Percentiles rank a stretch among this genome's conserved stretches.
Conservation (phyloP, 2,113 vertebrate genomes). For the Leucopsar rothschildi region DNA sequence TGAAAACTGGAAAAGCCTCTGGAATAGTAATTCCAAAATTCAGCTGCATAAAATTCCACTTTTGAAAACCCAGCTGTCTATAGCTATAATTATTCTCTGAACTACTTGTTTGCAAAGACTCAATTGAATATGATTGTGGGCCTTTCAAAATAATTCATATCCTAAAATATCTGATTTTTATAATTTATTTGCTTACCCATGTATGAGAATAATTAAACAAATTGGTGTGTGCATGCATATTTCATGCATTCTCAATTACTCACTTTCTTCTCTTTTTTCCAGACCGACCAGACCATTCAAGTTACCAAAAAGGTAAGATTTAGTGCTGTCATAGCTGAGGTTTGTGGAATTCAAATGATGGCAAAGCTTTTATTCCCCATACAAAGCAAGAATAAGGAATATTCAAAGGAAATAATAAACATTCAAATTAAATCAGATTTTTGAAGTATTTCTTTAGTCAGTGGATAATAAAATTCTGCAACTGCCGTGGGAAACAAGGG, state of each 20-base stretch:
- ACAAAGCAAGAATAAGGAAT: not conserved
- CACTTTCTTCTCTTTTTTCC: slow-evolving; percentile 65
- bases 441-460: not conserved
- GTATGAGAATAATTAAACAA: not conserved
- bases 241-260: slow-evolving; percentile 32
- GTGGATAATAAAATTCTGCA: not conserved
- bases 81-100: slow-evolving; percentile 10
- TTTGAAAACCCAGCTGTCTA: slow-evolving; percentile 35
- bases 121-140: not conserved
- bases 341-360: not conserved
- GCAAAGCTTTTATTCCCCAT: not conserved
- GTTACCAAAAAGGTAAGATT: slow-evolving; percentile 92
- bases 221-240: not conserved
- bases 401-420: not conserved
- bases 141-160: not conserved
- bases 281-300: slow-evolving; percentile 89
- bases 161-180: not conserved
- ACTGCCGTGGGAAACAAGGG: not conserved
- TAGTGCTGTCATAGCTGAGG: not conserved
- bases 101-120: slow-evolving; percentile 8
- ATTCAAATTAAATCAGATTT: not conserved
- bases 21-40: not conserved
- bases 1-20: not conserved
- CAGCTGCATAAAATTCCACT: not conserved
- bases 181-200: not conserved